Percentiles rank a stretch among this genome's conserved stretches.
These are phyloP conservation scores for Acrocyrtus sp. DNA, from an alignment of 2,888 invertebrate genomes.

Conservation along the genomic window DNA sequence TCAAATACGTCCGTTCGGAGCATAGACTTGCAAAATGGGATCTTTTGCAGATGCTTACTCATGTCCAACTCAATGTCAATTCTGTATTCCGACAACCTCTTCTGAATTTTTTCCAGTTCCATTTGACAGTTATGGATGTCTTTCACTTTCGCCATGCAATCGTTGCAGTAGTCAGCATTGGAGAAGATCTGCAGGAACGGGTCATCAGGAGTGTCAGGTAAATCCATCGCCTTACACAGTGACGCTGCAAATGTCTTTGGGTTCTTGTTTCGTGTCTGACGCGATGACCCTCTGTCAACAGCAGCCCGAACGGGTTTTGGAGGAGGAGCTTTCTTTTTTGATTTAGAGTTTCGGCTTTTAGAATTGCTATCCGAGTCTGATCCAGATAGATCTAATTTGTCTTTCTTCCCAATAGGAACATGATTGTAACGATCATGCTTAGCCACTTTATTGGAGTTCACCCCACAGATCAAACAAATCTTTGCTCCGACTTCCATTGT, in stretches of 20 bases:
- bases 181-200: slow-evolving; percentile 38
- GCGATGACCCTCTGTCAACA: not conserved
- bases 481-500: not conserved
- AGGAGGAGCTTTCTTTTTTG: slow-evolving; percentile 9
- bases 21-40: slow-evolving; percentile 21
- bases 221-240: slow-evolving; percentile 36
- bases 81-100: slow-evolving; percentile 19
- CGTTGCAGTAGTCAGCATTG: slow-evolving; percentile 29
- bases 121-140: slow-evolving; percentile 17
- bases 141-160: slow-evolving; percentile 28
- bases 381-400: not conserved
- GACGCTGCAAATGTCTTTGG: slow-evolving; percentile 39
- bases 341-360: not conserved
- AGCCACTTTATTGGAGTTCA: slow-evolving; percentile 28
- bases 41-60: slow-evolving; percentile 41
- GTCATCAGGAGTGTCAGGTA: slow-evolving; percentile 31
- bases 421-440: slow-evolving; percentile 29
- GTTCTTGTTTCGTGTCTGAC: slow-evolving; percentile 41
- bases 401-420: slow-evolving; percentile 1
- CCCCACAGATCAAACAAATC: slow-evolving; percentile 42
- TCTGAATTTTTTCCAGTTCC: slow-evolving; percentile 36
- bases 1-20: not conserved
- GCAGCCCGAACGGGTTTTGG: not conserved
- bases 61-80: slow-evolving; percentile 42
- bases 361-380: slow-evolving; percentile 28